Evolutionary conservation across 1,140 invertebrate genomes (phyloP).

Genomic region (Brachionus calyciflorus): DNA sequence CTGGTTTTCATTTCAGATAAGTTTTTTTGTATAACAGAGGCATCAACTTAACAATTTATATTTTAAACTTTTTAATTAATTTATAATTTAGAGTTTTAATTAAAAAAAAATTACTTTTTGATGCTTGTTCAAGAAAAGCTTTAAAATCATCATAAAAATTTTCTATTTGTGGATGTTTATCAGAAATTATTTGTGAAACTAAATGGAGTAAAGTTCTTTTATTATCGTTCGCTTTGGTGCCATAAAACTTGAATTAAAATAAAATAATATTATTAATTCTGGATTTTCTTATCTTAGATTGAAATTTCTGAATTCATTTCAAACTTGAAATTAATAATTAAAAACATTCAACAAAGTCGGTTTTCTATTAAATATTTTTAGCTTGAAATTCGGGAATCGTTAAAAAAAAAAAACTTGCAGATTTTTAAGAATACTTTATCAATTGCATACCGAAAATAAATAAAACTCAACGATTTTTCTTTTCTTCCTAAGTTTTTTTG

Average conservation of each 20-base stretch:
- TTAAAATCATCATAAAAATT: constrained; percentile 78
- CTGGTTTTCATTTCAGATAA: constrained; percentile 80
- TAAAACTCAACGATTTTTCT: too few relatives aligned
- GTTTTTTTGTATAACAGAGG: constrained; percentile 79
- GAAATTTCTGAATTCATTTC: too few relatives aligned
- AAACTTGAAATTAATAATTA: too few relatives aligned
- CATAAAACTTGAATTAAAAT: constrained; percentile 68
- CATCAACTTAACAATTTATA: constrained; percentile 66
- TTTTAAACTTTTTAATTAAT: neutral
- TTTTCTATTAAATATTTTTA: too few relatives aligned
- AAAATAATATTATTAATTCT: neutral
- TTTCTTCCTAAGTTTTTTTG: too few relatives aligned
- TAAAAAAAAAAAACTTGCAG: neutral
- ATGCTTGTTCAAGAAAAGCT: constrained; percentile 69
- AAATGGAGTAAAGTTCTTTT: constrained; percentile 88
- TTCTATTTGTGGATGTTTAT: constrained; percentile 78
- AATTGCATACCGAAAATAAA: too few relatives aligned
- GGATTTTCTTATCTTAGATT: too few relatives aligned
- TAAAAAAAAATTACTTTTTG: constrained; percentile 54
- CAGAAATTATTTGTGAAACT: constrained; percentile 80
- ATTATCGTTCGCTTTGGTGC: constrained; percentile 89
- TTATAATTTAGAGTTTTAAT: neutral
- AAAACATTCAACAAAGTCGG: too few relatives aligned
- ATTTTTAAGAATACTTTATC: too few relatives aligned
- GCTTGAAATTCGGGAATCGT: too few relatives aligned